A percentile compares a stretch with the other conserved stretches of the same genome.
Conservation (phyloP, 2,888 invertebrate species). For the Nemurella pictetii region DNA sequence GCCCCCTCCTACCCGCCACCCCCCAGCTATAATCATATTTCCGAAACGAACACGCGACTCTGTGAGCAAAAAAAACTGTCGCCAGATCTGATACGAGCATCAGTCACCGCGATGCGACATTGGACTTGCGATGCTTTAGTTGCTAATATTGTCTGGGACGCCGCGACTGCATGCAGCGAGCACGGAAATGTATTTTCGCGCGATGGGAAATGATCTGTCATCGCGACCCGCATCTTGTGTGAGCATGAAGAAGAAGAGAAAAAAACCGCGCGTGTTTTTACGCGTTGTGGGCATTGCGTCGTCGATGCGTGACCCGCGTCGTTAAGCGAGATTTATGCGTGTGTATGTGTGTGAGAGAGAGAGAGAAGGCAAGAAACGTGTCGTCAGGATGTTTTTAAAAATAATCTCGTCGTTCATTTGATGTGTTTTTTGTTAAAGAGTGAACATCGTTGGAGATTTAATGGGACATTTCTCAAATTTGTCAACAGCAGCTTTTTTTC, state of each 20-base stretch:
- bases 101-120: neutral
- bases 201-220: neutral
- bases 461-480: neutral
- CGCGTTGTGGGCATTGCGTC: neutral
- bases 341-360: neutral
- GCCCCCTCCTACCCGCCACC: neutral
- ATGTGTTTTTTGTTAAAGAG: neutral
- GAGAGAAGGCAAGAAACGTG: neutral
- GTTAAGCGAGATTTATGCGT: neutral
- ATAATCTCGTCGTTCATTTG: neutral
- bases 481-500: neutral
- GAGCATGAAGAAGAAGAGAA: neutral
- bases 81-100: neutral
- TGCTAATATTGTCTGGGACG: neutral
- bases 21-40: neutral
- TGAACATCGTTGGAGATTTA: neutral
- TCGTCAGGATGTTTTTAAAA: neutral
- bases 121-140: neutral
- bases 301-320: neutral
- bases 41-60: neutral
- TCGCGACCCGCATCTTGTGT: neutral
- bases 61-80: neutral
- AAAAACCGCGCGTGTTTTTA: neutral
- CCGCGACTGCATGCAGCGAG: neutral
- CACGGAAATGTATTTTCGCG: neutral